Evolutionary conservation across 1,140 invertebrate genomes (phyloP).

Genomic region (Bemisia tabaci): DNA sequence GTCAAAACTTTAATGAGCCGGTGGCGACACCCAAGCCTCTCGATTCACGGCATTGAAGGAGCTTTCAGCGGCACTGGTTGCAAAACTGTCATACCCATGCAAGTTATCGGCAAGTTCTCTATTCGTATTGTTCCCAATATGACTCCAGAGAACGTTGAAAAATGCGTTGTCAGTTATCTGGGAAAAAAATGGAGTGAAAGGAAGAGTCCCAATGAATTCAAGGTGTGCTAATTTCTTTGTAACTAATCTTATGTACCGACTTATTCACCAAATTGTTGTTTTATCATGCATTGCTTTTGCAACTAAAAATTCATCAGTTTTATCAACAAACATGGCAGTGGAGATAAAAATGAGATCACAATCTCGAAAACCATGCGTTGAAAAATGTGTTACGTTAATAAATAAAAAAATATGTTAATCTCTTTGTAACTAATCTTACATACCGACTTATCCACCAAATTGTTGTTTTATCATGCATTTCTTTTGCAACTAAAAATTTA

Average conservation of each 20-base stretch:
- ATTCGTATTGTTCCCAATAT: slow-evolving; percentile 89
- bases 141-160: slow-evolving; percentile 56
- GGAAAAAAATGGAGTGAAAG: slow-evolving; percentile 48
- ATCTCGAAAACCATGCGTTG: too few relatives aligned
- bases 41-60: slow-evolving; percentile 85
- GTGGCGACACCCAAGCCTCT: slow-evolving; percentile 81
- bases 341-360: too few relatives aligned
- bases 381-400: too few relatives aligned
- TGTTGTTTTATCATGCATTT: too few relatives aligned
- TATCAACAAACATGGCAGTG: too few relatives aligned
- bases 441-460: too few relatives aligned
- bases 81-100: slow-evolving; percentile 91
- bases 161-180: slow-evolving; percentile 60
- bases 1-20: slow-evolving; percentile 68
- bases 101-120: slow-evolving; percentile 93
- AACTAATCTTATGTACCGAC: slow-evolving; percentile 9
- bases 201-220: slow-evolving; percentile 74
- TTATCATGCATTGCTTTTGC: not conserved
- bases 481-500: too few relatives aligned
- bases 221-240: slow-evolving; percentile 36
- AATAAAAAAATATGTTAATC: too few relatives aligned
- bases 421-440: too few relatives aligned
- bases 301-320: not conserved
- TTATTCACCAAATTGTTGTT: slow-evolving; percentile 4
- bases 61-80: slow-evolving; percentile 82